Conservation (phyloP, 1,140 invertebrate genomes). For the Sitobion miscanthi region DNA sequence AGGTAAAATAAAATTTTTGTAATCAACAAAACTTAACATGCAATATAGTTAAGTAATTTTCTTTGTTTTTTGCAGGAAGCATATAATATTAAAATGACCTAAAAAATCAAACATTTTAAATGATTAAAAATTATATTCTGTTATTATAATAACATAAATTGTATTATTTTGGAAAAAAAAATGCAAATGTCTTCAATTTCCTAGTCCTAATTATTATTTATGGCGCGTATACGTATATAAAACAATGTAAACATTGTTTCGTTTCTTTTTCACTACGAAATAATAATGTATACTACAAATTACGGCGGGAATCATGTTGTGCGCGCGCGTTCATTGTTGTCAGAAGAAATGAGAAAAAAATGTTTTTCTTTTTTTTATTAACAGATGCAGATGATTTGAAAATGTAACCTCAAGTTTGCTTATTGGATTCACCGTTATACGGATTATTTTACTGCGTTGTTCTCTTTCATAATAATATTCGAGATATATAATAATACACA, state of each 20-base stretch:
- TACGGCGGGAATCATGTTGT: not conserved
- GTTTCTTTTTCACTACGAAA: not conserved
- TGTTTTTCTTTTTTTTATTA: not conserved
- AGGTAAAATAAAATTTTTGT: not conserved
- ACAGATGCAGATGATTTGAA: constrained; percentile 17
- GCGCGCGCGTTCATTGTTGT: not conserved
- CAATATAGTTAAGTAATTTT: not conserved
- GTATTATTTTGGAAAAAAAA: not conserved
- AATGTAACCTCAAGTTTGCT: not conserved
- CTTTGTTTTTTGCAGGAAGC: not conserved
- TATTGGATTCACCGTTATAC: constrained; percentile 35
- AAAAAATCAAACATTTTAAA: not conserved
- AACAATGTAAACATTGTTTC: not conserved
- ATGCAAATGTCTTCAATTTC: not conserved
- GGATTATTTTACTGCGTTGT: not conserved
- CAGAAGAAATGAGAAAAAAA: not conserved
- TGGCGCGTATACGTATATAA: not conserved
- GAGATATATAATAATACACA: constrained; percentile 3
- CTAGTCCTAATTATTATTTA: not conserved
- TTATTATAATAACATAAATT: not conserved
- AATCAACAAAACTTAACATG: not conserved
- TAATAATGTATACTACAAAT: constrained; percentile 8
- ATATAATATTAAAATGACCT: not conserved
- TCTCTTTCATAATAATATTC: constrained; percentile 15
- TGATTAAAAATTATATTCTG: not conserved